These are phyloP conservation scores for Eumacrocentrus americanus DNA, from an alignment of 2,888 invertebrate genomes.

Conservation along the genomic window DNA sequence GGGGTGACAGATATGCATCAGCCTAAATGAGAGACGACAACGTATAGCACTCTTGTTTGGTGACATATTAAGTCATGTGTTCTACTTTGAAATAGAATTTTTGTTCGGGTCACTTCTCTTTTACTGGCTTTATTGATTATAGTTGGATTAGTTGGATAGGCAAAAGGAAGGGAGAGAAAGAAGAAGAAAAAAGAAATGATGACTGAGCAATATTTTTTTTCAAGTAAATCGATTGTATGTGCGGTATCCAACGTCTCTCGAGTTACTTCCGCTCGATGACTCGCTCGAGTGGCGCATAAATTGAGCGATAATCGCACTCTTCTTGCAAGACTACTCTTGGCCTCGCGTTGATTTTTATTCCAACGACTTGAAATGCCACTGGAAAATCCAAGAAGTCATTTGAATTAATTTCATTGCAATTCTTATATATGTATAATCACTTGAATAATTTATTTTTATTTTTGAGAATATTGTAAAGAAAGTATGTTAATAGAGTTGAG, in stretches of 20 bases:
- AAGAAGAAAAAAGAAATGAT: background rate
- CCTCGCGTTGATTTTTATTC: constrained; percentile 1
- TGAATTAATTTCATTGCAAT: background rate
- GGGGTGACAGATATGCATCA: constrained; percentile 15
- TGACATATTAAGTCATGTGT: no score
- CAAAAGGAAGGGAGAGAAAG: background rate
- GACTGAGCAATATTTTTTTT: constrained; percentile 7
- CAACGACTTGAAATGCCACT: background rate
- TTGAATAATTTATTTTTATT: no score
- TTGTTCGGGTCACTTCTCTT: no score
- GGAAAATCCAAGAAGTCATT: background rate
- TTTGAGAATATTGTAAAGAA: no score
- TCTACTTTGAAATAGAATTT: no score
- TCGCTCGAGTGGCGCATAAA: constrained; percentile 13
- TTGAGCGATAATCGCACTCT: constrained; percentile 14
- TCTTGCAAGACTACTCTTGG: no score
- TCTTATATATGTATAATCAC: no score
- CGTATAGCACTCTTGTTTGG: no score
- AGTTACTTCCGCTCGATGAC: constrained; percentile 14
- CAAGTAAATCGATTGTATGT: constrained; percentile 8
- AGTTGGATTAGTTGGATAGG: no score
- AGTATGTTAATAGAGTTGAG: no score
- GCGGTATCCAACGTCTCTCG: constrained; percentile 3
- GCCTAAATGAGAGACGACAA: no score
- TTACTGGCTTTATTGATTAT: no score